Evolutionary conservation across 1,140 invertebrate species (phyloP), one percentile per base, ranked within the genome.

Genomic region (Lamellibrachia luymesi): DNA sequence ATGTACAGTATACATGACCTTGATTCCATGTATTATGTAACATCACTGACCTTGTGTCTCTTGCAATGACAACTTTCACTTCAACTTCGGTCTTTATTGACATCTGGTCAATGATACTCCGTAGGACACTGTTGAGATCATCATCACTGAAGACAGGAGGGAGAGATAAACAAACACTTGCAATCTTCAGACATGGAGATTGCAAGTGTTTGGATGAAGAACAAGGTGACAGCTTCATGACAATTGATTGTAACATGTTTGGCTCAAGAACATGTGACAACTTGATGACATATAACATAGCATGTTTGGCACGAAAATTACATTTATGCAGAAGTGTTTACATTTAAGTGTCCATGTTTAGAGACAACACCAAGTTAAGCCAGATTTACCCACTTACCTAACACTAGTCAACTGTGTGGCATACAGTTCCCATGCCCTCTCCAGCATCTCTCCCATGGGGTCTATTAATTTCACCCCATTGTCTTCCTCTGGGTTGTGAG

Each of bases 401-500:
- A 94, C 94, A 95, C 96, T 96, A 90, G 94, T 95, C 50, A 96
- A 92, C 94, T 97, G 96, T 0, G 98, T 99, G 8, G 99, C 98
- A 94, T 98, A 97, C 49, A 95, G 96, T 96, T 99, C 99, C 99
- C 99, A 99, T 90, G 97, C 97, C 93, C 97, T 96, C 94, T 99
- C 98, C 94, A 99, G 95, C 99, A 99, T 99, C 96, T 99, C 98
- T 1, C 99, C 99, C 94, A 97, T 97, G 1, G 98, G 98, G 96
- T 99, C 99, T 92, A 99, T 97, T 8, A 99, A 96, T 96, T 99
- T 99, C 0, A 99, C 98, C 8, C 99, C 99, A 97, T 99, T 99
- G 96, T 99, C 99, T 1, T 97, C 97, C 95, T 98, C 98, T 52
- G 98, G 98, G 96, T 99, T 99, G 95, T 99, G 99, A 4, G 99